These are phyloP conservation scores for Apostichopus leukothele DNA, from an alignment of 53 echinoderm and acorn worm species.

Conservation along the genomic window DNA sequence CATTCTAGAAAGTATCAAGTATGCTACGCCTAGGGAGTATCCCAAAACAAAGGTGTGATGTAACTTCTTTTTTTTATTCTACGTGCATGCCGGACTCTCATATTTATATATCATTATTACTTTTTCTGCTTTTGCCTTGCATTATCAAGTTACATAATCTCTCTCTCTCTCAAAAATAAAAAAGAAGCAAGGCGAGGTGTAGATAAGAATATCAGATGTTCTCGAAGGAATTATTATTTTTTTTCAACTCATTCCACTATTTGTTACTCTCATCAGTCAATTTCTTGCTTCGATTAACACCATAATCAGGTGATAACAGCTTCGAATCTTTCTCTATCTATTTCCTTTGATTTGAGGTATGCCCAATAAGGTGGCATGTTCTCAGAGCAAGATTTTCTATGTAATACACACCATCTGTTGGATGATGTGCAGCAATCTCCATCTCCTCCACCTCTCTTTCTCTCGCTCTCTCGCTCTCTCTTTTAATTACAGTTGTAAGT, in stretches of 20 bases:
- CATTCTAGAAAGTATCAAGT: neutral
- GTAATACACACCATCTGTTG: neutral
- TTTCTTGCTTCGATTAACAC: conserved; percentile 35
- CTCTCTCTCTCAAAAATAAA: too few relatives aligned
- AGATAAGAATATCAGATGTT: neutral
- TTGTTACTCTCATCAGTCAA: conserved; percentile 3
- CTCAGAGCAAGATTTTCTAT: neutral
- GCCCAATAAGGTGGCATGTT: neutral
- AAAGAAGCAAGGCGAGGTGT: neutral
- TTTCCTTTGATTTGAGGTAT: neutral
- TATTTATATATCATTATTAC: too few relatives aligned
- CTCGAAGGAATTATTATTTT: conserved; percentile 18
- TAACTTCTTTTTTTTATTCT: too few relatives aligned
- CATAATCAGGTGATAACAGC: conserved; percentile 21
- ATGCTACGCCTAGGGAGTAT: neutral
- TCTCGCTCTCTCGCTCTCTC: too few relatives aligned
- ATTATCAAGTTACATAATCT: too few relatives aligned
- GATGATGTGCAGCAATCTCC: too few relatives aligned
- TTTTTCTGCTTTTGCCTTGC: too few relatives aligned
- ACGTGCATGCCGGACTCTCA: too few relatives aligned
- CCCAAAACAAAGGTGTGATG: neutral
- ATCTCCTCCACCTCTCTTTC: too few relatives aligned
- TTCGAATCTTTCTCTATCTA: neutral
- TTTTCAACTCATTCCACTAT: neutral
- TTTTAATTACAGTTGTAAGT: too few relatives aligned